Conservation (phyloP, 2,888 invertebrate genomes). For the Sminthurides aquaticus region DNA sequence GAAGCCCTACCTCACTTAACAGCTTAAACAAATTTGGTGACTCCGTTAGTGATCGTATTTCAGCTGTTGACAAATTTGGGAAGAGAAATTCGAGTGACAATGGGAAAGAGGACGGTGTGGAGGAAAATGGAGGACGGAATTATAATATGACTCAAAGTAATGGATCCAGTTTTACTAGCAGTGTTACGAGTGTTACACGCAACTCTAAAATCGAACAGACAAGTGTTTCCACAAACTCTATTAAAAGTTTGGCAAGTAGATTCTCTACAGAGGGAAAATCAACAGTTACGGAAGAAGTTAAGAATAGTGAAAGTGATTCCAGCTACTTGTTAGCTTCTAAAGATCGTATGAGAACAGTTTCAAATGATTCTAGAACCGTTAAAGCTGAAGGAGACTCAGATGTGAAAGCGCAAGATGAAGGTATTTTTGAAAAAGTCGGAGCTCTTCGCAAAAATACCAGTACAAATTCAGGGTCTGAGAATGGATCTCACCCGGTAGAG, state of each 20-base stretch:
- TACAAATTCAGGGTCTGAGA: background rate
- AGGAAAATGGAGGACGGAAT: too few relatives aligned
- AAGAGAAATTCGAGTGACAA: too few relatives aligned
- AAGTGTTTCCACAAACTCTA: background rate
- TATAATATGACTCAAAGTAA: too few relatives aligned
- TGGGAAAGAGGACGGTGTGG: too few relatives aligned
- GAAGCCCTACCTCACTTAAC: slow-evolving; percentile 8
- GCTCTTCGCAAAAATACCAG: background rate
- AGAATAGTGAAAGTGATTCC: background rate
- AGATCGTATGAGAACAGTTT: background rate
- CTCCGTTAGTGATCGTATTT: background rate
- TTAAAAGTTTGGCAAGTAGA: slow-evolving; percentile 1
- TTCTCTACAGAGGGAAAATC: background rate
- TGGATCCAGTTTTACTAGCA: background rate
- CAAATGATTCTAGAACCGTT: background rate
- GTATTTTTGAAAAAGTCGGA: background rate
- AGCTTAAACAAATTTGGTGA: slow-evolving; percentile 6
- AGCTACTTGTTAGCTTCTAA: too few relatives aligned
- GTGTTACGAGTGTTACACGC: background rate
- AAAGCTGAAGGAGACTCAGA: background rate
- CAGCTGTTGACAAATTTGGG: slow-evolving; percentile 2
- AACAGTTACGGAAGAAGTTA: background rate
- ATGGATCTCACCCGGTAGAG: background rate
- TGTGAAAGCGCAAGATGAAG: background rate
- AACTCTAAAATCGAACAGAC: background rate